These are phyloP conservation scores for Cricetomys ansorgei DNA, from an alignment of 2,113 vertebrate species.

Conservation along the genomic window DNA sequence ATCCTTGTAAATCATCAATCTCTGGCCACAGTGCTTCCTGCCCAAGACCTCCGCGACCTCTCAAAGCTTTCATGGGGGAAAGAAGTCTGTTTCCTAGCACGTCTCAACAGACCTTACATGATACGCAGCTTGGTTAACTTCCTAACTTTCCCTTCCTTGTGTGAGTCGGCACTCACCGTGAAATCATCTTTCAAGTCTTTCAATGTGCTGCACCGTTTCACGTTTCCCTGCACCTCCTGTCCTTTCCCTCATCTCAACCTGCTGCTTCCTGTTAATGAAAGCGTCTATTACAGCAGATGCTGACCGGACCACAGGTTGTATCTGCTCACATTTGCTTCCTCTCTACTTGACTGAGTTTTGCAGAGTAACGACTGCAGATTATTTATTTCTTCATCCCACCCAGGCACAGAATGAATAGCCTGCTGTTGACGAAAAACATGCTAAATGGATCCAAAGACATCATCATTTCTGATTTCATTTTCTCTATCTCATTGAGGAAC, in stretches of 20 bases:
- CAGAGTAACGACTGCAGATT: background rate
- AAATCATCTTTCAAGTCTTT: background rate
- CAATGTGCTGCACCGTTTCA: background rate
- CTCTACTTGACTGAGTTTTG: background rate
- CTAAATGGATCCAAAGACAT: background rate
- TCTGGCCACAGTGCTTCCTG: background rate
- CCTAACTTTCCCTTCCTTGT: background rate
- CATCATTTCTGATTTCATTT: background rate
- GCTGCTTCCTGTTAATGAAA: constrained; percentile 16
- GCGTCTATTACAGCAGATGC: background rate
- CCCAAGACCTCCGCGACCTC: background rate
- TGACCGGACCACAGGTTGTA: background rate
- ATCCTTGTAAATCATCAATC: constrained; percentile 19
- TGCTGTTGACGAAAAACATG: background rate
- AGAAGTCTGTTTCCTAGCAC: background rate
- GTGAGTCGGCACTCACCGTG: background rate
- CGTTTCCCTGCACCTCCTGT: background rate
- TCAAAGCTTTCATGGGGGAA: background rate
- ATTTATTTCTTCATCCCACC: background rate
- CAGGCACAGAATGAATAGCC: background rate
- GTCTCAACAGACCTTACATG: background rate
- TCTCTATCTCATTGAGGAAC: background rate
- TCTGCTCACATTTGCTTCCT: background rate
- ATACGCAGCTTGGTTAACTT: background rate
- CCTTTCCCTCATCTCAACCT: background rate